Evolutionary conservation across 2,113 vertebrate genomes (phyloP).

Genomic region (Oreochromis tanganicae): DNA sequence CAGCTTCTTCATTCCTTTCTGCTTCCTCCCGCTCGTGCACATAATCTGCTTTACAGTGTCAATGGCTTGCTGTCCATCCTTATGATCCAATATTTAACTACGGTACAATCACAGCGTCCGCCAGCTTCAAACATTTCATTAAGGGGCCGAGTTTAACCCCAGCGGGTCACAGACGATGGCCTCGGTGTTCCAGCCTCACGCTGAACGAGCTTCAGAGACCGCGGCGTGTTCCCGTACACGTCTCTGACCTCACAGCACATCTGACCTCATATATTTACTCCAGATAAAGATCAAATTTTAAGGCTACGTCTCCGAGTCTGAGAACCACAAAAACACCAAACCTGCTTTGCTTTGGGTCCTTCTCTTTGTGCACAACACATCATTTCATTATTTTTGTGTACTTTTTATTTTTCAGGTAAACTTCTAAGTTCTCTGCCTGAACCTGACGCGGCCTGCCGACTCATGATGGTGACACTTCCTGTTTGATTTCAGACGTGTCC

Average conservation of each 20-base stretch:
- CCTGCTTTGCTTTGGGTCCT: neutral
- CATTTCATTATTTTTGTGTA: neutral
- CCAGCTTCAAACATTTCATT: neutral
- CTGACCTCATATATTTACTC: neutral
- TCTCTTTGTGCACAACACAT: neutral
- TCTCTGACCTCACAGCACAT: neutral
- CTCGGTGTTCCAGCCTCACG: neutral
- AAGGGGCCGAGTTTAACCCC: neutral
- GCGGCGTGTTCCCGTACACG: neutral
- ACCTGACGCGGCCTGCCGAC: neutral
- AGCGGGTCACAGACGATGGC: neutral
- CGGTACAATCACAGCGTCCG: slow-evolving; percentile 78
- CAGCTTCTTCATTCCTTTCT: slow-evolving; percentile 49
- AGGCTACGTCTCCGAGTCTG: neutral
- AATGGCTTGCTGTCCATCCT: slow-evolving; percentile 51
- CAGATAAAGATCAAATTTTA: neutral
- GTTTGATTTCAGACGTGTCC: neutral
- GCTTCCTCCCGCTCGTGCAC: slow-evolving; percentile 37
- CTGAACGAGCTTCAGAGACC: neutral
- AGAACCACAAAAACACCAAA: neutral
- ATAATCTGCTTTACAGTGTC: slow-evolving; percentile 63
- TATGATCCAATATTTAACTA: slow-evolving; percentile 66
- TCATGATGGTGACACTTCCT: neutral
- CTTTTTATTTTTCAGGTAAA: neutral
- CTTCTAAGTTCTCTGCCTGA: neutral